Conservation (phyloP, 2,888 invertebrate species). For the Melieria crassipennis region DNA sequence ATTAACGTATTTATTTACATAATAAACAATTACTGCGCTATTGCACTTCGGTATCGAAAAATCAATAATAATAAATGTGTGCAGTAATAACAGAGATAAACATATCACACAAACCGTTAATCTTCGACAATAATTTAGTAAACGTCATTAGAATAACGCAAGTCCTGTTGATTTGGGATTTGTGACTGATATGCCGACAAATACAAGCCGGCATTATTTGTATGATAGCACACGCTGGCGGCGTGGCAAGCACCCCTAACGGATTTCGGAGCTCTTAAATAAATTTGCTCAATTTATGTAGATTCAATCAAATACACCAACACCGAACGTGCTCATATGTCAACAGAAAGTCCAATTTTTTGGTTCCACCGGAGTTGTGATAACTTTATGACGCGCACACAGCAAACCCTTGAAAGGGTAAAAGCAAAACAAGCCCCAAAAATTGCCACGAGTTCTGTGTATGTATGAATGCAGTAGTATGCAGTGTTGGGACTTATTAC, state of each 20-base stretch:
- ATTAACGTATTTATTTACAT: no score
- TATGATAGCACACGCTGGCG: not conserved
- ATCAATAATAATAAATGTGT: not conserved
- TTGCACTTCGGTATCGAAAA: not conserved
- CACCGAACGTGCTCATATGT: not conserved
- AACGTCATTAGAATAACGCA: not conserved
- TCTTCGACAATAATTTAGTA: conserved; percentile 1
- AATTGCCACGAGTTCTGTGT: no score
- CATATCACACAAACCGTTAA: not conserved
- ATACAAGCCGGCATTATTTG: not conserved
- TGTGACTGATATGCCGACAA: not conserved
- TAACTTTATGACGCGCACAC: no score
- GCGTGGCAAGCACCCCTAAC: no score
- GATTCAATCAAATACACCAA: not conserved
- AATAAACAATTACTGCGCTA: not conserved
- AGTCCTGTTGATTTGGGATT: not conserved
- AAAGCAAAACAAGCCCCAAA: no score
- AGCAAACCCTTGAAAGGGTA: no score
- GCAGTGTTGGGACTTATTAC: no score
- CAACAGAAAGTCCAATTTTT: not conserved
- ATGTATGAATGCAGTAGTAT: no score
- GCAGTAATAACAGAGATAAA: not conserved
- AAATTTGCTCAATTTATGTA: not conserved
- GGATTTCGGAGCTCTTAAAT: not conserved
- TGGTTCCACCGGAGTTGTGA: no score